Evolutionary conservation across 2,113 vertebrate genomes (phyloP), one percentile per base, ranked within the genome.

Genomic region (Ailuropoda melanoleuca): DNA sequence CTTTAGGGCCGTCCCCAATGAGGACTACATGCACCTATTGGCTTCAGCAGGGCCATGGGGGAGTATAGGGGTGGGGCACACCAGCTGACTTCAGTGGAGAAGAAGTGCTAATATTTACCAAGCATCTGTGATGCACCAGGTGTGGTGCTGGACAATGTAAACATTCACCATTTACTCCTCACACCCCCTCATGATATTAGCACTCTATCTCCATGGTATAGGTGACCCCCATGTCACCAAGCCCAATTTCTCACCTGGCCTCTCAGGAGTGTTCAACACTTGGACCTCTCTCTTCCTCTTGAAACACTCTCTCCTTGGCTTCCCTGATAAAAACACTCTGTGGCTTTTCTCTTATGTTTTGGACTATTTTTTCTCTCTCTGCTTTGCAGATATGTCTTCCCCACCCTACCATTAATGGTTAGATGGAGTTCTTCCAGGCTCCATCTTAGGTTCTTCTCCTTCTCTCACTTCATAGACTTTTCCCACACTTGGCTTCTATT

Each of bases 141-240:
- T 29, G 31, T 60, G 29, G 56, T 0, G 3, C 13, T 2, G 55
- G 81, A 4, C 6, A 12, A 21, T 23, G 68, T 31, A 62, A 93
- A 81, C 0, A 8, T 15, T 26, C 8, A 3, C 29, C 8, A 12
- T 21, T 43, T 21, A 46, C 60, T 53, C 55, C 6, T 37, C 34
- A 23, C 0, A 1, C 14, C 80, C 26, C 62, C 50, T 53, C 37
- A 7, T 21, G 86, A 75, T 5, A 17, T 53, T 23, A 39, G 26
- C 3, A 23, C 37, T 26, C 0, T 23, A 17, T 46, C 53, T 58
- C 81, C 55, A 34, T 0, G 3, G 26, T 29, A 7, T 2, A 21
- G 37, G 24, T 72, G 64, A 56, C 29, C 24, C 24, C 39, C 29
- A 4, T 0, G 8, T 34, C 21, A 64, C 50, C n/a, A 68, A 89